Conservation (phyloP, 2,113 vertebrate genomes). For the Ptilonorhynchus violaceus region DNA sequence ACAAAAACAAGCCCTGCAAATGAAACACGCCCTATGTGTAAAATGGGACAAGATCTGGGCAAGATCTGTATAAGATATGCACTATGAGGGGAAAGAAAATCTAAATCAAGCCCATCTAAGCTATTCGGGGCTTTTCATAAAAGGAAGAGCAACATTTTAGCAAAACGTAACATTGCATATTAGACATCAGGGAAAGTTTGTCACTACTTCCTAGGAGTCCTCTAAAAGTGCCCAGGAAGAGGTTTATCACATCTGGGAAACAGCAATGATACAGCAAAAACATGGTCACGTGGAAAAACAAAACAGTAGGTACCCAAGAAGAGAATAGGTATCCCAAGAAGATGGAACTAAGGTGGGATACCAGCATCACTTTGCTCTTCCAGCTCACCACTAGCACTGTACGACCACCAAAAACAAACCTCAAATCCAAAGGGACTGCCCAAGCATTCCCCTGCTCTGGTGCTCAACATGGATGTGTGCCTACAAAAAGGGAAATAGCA, state of each 20-base stretch:
- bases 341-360: not conserved
- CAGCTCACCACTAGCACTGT: not conserved
- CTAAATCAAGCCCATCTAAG: not conserved
- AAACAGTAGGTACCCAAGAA: not conserved
- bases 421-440: not conserved
- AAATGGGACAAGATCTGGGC: not conserved
- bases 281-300: not conserved
- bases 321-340: not conserved
- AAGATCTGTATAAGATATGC: accelerated
- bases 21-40: not conserved
- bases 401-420: not conserved
- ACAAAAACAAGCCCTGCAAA: not conserved
- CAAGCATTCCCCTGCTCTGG: not conserved
- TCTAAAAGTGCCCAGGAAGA: not conserved
- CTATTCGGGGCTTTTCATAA: not conserved
- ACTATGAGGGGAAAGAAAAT: accelerated
- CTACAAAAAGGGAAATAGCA: not conserved
- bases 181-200: not conserved
- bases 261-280: slow-evolving; percentile 30
- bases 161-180: not conserved
- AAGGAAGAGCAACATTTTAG: not conserved
- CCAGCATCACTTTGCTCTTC: not conserved
- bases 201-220: not conserved
- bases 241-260: not conserved
- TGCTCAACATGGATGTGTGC: not conserved